These are phyloP conservation scores for Sinohyriopsis cumingii DNA, from an alignment of 2,888 invertebrate species.

Conservation along the genomic window DNA sequence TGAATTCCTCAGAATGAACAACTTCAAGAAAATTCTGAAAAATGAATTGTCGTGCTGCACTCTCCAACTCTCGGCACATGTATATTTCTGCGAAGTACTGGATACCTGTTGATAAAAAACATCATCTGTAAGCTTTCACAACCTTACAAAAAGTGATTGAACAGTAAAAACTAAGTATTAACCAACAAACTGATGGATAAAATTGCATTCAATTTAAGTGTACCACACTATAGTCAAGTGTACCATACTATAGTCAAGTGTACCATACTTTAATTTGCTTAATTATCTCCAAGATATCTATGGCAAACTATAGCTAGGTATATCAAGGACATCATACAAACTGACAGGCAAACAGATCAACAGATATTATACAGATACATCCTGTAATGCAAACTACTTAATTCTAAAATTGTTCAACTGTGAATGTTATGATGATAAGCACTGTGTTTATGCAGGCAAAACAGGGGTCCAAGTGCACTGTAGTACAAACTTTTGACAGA, in stretches of 20 bases:
- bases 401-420: too few relatives aligned
- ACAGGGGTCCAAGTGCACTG: too few relatives aligned
- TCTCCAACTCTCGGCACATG: slow-evolving; percentile 66
- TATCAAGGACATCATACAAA: too few relatives aligned
- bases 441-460: too few relatives aligned
- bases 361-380: too few relatives aligned
- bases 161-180: slow-evolving; percentile 2
- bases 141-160: neutral
- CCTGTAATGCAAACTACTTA: too few relatives aligned
- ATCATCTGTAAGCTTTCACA: neutral
- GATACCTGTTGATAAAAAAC: slow-evolving; percentile 55
- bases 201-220: neutral
- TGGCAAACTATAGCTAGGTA: too few relatives aligned
- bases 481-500: too few relatives aligned
- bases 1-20: slow-evolving; percentile 65
- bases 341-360: too few relatives aligned
- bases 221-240: neutral
- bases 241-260: neutral
- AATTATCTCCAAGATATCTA: too few relatives aligned
- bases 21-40: slow-evolving; percentile 68
- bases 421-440: too few relatives aligned
- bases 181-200: neutral
- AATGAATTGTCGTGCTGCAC: slow-evolving; percentile 61
- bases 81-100: slow-evolving; percentile 68
- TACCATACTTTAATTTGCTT: neutral